Conservation (phyloP, 2,888 invertebrate genomes). For the Venustoraphidia nigricollis region DNA sequence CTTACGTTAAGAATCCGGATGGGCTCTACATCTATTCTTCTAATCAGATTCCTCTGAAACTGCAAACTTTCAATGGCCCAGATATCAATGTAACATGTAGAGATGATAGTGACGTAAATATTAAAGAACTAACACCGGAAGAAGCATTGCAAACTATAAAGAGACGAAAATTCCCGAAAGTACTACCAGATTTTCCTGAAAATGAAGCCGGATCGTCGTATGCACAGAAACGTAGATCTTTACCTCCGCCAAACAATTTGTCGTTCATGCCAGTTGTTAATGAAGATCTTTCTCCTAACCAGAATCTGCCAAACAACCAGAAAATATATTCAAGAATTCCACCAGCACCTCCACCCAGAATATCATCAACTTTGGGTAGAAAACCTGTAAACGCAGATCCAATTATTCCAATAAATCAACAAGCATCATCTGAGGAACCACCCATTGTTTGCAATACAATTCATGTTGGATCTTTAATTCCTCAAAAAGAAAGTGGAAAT, state of each 20-base stretch:
- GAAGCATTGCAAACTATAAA: slow-evolving; percentile 59
- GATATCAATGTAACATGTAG: slow-evolving; percentile 65
- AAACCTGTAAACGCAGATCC: slow-evolving; percentile 27
- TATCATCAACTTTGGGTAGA: slow-evolving; percentile 49
- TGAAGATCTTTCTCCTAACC: slow-evolving; percentile 18
- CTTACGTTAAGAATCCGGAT: slow-evolving; percentile 26
- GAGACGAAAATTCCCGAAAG: slow-evolving; percentile 69
- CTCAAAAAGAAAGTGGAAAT: slow-evolving; percentile 20
- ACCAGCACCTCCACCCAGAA: slow-evolving; percentile 61
- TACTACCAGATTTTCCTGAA: slow-evolving; percentile 58
- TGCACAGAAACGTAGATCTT: slow-evolving; percentile 39
- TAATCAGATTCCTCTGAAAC: slow-evolving; percentile 14
- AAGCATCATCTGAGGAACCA: slow-evolving; percentile 29
- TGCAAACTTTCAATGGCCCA: slow-evolving; percentile 28
- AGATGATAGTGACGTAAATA: slow-evolving; percentile 31
- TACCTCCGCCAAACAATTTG: slow-evolving; percentile 36
- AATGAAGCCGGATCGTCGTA: slow-evolving; percentile 19
- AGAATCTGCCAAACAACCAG: slow-evolving; percentile 20
- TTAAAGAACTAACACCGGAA: slow-evolving; percentile 37
- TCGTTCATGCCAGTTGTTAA: slow-evolving; percentile 14
- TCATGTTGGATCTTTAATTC: slow-evolving; percentile 37
- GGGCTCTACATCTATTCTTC: slow-evolving; percentile 4
- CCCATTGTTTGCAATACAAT: slow-evolving; percentile 35
- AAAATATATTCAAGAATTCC: slow-evolving; percentile 30
- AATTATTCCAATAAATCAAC: slow-evolving; percentile 31